These are phyloP conservation scores for Dinomys branickii DNA, from an alignment of 2,113 vertebrate genomes.

Conservation along the genomic window DNA sequence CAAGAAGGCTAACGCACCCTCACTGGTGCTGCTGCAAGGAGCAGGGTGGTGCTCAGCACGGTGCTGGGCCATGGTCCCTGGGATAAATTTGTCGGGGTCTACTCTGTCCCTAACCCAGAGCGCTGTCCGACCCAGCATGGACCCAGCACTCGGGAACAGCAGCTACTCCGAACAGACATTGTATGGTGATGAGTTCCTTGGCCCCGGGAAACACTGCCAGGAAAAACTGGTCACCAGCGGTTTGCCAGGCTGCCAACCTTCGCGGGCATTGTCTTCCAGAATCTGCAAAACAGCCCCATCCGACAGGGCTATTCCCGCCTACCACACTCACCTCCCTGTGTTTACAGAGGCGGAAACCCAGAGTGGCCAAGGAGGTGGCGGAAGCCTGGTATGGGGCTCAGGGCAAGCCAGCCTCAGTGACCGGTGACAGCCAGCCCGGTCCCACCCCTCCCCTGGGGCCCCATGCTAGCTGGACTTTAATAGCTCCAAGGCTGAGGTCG, in stretches of 20 bases:
- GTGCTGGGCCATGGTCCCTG: background rate
- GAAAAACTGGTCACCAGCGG: background rate
- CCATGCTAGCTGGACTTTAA: background rate
- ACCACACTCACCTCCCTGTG: background rate
- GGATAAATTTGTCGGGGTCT: background rate
- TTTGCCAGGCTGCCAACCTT: background rate
- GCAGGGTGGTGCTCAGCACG: too few relatives aligned
- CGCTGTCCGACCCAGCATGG: background rate
- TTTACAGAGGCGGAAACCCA: constrained; percentile 43
- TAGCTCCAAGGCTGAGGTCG: background rate
- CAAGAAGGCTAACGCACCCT: background rate
- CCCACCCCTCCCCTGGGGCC: background rate
- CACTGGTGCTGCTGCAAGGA: background rate
- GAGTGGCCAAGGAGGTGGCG: background rate
- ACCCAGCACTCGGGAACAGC: background rate
- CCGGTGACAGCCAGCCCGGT: background rate
- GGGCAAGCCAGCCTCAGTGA: background rate
- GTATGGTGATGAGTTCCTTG: background rate
- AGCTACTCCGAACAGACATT: background rate
- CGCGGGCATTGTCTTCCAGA: background rate
- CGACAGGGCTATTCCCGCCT: background rate
- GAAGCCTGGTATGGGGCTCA: background rate
- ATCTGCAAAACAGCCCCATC: constrained; percentile 30
- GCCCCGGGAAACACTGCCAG: background rate
- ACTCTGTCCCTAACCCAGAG: background rate